A percentile compares a stretch with the other conserved stretches of the same genome.
phyloP scores from a whole-genome alignment of 2,888 invertebrate species.

The Andrena praecox region DNA sequence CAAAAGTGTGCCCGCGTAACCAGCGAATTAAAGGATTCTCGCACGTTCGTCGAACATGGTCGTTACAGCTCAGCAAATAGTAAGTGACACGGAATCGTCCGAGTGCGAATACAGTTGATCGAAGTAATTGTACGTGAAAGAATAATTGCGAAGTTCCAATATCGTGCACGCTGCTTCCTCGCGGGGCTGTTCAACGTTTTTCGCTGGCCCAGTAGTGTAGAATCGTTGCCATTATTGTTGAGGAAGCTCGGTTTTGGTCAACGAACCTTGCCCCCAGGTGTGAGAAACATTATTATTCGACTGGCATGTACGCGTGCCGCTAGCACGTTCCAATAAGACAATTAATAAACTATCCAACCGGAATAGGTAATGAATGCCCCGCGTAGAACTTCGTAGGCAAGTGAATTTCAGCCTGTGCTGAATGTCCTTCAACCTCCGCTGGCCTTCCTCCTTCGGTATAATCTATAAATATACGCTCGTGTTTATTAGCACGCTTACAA shows the following conservation, averaged over 20 bases:
- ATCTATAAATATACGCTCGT: too few species aligned
- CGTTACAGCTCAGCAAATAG: conserved; percentile 40
- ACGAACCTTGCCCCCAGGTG: conserved; percentile 4
- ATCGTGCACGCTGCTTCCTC: background rate
- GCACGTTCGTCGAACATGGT: conserved; percentile 19
- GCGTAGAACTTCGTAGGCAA: conserved; percentile 8
- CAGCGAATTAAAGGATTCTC: background rate
- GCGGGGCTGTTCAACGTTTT: background rate
- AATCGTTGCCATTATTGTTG: background rate
- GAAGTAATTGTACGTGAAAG: background rate
- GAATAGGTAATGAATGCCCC: conserved; percentile 46
- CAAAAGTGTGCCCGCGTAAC: background rate
- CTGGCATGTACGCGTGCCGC: conserved; percentile 26
- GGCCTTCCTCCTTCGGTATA: too few species aligned
- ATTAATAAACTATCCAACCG: conserved; percentile 47
- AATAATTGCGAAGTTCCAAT: background rate
- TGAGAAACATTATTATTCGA: conserved; percentile 51
- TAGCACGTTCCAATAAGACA: conserved; percentile 50
- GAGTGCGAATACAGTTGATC: background rate
- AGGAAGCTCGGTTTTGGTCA: background rate
- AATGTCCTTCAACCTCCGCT: background rate
- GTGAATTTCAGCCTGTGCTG: background rate
- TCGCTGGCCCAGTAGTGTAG: background rate
- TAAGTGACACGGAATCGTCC: conserved; percentile 32
- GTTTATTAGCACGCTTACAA: too few species aligned